phyloP scores from a whole-genome alignment of 2,888 invertebrate genomes.

The Leptodirus hochenwartii region DNA sequence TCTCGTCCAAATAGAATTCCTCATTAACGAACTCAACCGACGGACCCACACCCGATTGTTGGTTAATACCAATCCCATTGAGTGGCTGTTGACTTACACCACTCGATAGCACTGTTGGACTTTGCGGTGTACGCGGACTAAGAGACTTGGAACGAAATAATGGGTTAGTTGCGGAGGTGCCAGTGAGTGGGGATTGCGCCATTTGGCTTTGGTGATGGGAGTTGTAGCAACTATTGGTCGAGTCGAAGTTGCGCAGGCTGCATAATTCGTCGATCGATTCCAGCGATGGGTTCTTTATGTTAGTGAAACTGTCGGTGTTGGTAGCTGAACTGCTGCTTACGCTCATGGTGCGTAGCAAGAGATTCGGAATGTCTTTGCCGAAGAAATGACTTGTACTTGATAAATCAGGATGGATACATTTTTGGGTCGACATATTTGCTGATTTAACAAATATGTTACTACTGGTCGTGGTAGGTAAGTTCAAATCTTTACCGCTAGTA shows the following conservation, averaged over 20 bases:
- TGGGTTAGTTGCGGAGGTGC: slow-evolving; percentile 8
- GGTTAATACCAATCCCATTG: no score
- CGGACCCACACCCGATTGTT: slow-evolving; percentile 19
- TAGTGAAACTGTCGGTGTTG: slow-evolving; percentile 23
- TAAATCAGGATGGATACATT: no score
- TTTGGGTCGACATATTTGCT: no score
- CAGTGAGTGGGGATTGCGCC: neutral
- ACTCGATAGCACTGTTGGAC: slow-evolving; percentile 16
- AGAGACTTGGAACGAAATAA: slow-evolving; percentile 20
- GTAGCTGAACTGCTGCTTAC: slow-evolving; percentile 21
- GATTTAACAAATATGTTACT: no score
- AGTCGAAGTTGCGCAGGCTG: slow-evolving; percentile 20
- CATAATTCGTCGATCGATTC: slow-evolving; percentile 25
- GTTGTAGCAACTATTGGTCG: slow-evolving; percentile 22
- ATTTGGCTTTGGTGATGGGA: slow-evolving; percentile 24
- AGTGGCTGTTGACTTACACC: slow-evolving; percentile 8
- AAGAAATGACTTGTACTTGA: slow-evolving; percentile 14
- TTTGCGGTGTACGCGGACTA: slow-evolving; percentile 21
- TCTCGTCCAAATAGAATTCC: slow-evolving; percentile 79
- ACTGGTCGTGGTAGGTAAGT: no score
- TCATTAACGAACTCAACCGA: slow-evolving; percentile 54
- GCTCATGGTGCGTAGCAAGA: slow-evolving; percentile 24
- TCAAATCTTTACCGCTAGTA: no score
- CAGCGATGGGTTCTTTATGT: slow-evolving; percentile 24
- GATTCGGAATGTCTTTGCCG: no score